phyloP scores from a whole-genome alignment of 2,797 vertebrate genomes.

The Hippopotamyrus pictus region DNA sequence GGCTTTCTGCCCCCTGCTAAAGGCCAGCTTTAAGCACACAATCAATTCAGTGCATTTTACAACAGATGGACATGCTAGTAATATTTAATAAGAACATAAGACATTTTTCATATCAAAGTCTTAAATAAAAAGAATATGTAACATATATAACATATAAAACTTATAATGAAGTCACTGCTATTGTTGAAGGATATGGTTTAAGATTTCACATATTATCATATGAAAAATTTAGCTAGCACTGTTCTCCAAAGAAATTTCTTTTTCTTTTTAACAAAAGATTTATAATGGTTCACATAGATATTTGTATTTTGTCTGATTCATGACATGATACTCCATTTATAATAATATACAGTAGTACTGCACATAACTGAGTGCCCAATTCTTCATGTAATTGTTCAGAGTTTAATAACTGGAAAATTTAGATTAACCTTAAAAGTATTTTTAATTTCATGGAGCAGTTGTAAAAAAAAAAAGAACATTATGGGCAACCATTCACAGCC shows the following conservation, averaged over 20 bases:
- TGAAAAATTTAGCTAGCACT: background rate
- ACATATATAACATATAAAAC: background rate
- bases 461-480: background rate
- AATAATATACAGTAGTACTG: background rate
- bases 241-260: background rate
- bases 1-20: conserved; percentile 54
- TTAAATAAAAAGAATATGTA: background rate
- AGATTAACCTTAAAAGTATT: background rate
- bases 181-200: background rate
- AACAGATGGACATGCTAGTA: background rate
- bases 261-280: background rate
- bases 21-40: conserved; percentile 39
- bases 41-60: conserved; percentile 24
- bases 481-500: background rate
- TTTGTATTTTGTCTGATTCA: background rate
- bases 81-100: background rate
- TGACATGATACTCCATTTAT: background rate
- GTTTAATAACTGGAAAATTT: background rate
- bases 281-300: background rate
- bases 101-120: background rate
- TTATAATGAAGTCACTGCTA: background rate
- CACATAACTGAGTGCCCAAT: background rate
- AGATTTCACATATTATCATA: background rate
- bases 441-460: background rate
- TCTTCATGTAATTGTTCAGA: background rate